Evolutionary conservation across 2,888 invertebrate species (phyloP), one percentile per base, ranked within the genome.

Genomic region (Prosapia bicincta): DNA sequence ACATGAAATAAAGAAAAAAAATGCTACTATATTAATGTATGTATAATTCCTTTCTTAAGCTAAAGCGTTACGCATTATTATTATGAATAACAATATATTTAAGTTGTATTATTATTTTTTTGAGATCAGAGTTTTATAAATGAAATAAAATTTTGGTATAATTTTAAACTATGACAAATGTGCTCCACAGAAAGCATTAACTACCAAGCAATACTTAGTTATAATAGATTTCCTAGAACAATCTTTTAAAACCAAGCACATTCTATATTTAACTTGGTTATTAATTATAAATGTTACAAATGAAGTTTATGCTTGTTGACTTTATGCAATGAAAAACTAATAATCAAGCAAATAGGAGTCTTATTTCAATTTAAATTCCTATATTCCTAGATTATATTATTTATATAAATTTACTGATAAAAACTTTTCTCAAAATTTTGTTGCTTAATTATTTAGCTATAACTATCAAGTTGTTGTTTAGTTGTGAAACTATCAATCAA

Each of bases 201-300:
- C 54, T 54, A 54, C 54, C 20, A 54, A 54, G 54, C 54, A 54
- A 54, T 54, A 54, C 54, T 54, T 54, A 54, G 54, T 54, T 54
- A 54, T 54, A 54, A 20, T 54, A 54, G 54, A 54, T 54, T 10
- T 54, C 7, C 54, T 54, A 54, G 20, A 54, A 54, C 54, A 54
- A 54, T 54, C 54, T 54, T 54, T 54, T 54, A 54, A 54, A 54
- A 54, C 54, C n/a, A 54, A 54, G 54, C 54, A 54, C 54, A 54
- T 54, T 5, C 6, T 38, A 6, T 38, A 54, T 10, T 54, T 54
- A 54, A 54, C 54, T 54, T 54, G 54, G 54, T 54, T 54, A 54
- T 54, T 54, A 5, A 54, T 54, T 54, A 54, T 20, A 54, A 54
- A 54, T 54, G 54, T 54, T 54, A 54, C 54, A 54, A 54, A 54